Percentiles rank a stretch among this genome's conserved stretches.
These are phyloP conservation scores for Actinia equina DNA, from an alignment of 64 coral and sea anemone species.

Conservation along the genomic window DNA sequence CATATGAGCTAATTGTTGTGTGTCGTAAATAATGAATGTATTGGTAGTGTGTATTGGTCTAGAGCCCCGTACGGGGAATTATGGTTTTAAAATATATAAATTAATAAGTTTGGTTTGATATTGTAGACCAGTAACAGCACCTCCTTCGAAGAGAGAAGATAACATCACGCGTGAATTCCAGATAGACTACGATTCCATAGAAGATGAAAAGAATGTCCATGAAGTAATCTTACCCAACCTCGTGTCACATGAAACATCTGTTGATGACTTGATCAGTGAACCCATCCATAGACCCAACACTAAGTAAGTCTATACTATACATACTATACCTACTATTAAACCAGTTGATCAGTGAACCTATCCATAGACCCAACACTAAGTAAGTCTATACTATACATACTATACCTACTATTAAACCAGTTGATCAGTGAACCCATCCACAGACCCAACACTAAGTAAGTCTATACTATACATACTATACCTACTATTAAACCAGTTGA, in stretches of 20 bases:
- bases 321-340: neutral
- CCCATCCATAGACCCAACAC: conserved; percentile 68
- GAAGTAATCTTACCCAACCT: conserved; percentile 65
- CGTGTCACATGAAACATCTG: conserved; percentile 57
- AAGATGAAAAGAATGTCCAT: conserved; percentile 38
- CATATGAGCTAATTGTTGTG: too few species aligned
- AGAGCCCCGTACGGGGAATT: too few species aligned
- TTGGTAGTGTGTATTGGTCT: too few species aligned
- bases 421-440: conserved; percentile 9
- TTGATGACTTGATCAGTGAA: conserved; percentile 84
- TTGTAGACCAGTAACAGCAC: conserved; percentile 63
- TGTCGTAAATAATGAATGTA: too few species aligned
- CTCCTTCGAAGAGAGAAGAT: conserved; percentile 38
- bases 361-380: conserved; percentile 76
- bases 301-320: conserved; percentile 49
- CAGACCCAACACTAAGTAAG: conserved; percentile 79
- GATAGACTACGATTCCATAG: conserved; percentile 74
- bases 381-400: conserved; percentile 17
- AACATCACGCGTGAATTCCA: conserved; percentile 75
- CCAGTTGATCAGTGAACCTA: neutral
- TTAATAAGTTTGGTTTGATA: neutral
- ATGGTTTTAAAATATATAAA: too few species aligned
- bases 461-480: neutral
- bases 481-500: neutral
- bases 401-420: neutral